Conservation (phyloP, 2,888 invertebrate genomes). For the Tiphia femorata region DNA sequence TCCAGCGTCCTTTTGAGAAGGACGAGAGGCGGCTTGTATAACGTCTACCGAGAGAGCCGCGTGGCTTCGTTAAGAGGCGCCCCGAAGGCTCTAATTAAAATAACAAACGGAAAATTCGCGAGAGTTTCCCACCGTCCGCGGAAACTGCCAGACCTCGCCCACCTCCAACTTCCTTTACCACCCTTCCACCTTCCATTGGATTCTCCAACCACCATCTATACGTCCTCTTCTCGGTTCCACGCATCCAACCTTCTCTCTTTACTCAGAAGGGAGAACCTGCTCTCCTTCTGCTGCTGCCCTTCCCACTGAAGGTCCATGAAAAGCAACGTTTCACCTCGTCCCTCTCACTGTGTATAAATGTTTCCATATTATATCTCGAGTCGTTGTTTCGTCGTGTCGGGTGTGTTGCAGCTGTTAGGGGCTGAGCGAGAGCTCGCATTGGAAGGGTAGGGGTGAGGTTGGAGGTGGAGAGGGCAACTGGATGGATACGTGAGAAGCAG, state of each 20-base stretch:
- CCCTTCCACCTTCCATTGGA: slow-evolving; percentile 22
- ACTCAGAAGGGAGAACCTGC: no score
- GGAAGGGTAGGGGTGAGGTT: no score
- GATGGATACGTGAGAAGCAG: background rate
- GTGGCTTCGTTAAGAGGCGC: slow-evolving; percentile 45
- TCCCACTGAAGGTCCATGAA: slow-evolving; percentile 4
- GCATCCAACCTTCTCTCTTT: slow-evolving; percentile 3
- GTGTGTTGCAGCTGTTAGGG: background rate
- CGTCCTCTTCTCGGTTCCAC: no score
- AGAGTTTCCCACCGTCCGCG: slow-evolving; percentile 43
- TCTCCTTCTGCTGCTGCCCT: slow-evolving; percentile 18
- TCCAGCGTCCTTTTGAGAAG: no score
- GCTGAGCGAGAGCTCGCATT: background rate
- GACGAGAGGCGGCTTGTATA: no score
- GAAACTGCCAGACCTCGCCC: slow-evolving; percentile 22
- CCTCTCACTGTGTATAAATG: slow-evolving; percentile 60
- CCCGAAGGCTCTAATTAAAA: slow-evolving; percentile 66
- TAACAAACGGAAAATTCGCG: slow-evolving; percentile 58
- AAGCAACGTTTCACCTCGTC: slow-evolving; percentile 37
- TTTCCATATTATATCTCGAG: slow-evolving; percentile 57
- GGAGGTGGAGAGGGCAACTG: slow-evolving; percentile 4
- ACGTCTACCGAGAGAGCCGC: background rate
- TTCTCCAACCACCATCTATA: background rate
- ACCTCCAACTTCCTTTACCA: slow-evolving; percentile 23
- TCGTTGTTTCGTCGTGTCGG: background rate